Conservation (phyloP, 2,888 invertebrate species). For the Megamerina dolium region DNA sequence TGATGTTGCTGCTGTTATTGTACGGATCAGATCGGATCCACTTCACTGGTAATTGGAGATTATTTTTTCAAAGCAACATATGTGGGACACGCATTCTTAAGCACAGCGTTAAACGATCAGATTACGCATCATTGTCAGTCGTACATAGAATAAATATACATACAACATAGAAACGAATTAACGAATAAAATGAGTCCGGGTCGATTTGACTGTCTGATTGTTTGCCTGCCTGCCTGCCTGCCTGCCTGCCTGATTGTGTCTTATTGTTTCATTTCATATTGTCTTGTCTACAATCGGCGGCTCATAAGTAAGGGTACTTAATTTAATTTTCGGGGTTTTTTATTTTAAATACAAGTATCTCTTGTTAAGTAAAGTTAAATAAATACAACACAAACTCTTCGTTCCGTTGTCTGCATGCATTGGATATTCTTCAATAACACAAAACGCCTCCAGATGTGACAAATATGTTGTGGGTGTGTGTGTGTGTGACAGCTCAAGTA, state of each 20-base stretch:
- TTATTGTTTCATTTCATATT: too few species aligned
- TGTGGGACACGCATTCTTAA: constrained; percentile 25
- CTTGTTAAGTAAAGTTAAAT: constrained; percentile 6
- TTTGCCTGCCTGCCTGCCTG: too few species aligned
- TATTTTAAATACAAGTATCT: constrained; percentile 2
- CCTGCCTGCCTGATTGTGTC: too few species aligned
- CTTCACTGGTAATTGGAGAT: constrained; percentile 34
- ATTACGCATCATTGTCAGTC: constrained; percentile 31
- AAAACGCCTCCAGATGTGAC: constrained; percentile 35
- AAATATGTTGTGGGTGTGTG: too few species aligned
- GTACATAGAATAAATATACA: too few species aligned
- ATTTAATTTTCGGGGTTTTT: constrained; percentile 11
- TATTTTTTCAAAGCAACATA: constrained; percentile 25
- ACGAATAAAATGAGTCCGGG: too few species aligned
- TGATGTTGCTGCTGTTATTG: too few species aligned
- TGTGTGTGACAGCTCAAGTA: constrained; percentile 18
- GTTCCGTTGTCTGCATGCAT: neutral
- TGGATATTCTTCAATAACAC: neutral
- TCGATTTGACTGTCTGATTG: too few species aligned
- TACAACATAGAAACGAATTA: too few species aligned
- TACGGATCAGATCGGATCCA: too few species aligned
- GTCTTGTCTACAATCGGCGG: too few species aligned
- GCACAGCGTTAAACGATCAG: constrained; percentile 37
- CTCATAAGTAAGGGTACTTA: constrained; percentile 18
- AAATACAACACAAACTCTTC: too few species aligned